Evolutionary conservation across 2,797 vertebrate species (phyloP), one percentile per base, ranked within the genome.

Genomic region (Dromococcyx pavoninus): DNA sequence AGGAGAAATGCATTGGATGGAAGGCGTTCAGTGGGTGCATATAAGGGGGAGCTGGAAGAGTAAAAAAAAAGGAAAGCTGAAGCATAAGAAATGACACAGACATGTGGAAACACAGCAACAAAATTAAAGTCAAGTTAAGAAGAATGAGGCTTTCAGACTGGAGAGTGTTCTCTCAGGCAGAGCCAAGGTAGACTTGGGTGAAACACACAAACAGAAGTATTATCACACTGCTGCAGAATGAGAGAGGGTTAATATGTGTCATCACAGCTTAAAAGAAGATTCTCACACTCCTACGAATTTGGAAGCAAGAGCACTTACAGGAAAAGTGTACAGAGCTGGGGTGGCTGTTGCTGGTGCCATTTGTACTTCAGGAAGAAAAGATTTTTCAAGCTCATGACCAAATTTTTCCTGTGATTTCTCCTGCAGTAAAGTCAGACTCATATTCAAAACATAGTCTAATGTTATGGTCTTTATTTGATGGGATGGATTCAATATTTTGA

Each of bases 401-500:
- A 37, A 79, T 74, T 67, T 77, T 35, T 93, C 73, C 91, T 94
- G 65, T 43, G 17, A 71, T 67, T 88, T 91, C 39, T 84, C 88
- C 88, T 89, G 67, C 82, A 87, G 54, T 61, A 24, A 80, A 96
- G 56, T 91, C 82, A 91, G 93, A 88, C 50, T 94, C 71, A 12
- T 39, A 50, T 32, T 96, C 77, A 96, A 95, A 95, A 64, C 57
- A 92, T 37, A 67, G 39, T 28, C 17, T 58, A 92, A 96, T 88
- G 58, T 88, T 94, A 92, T 71, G 58, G 91, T 88, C 93, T 91
- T 81, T 90, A 64, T 60, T 92, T 66, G 61, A 96, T 81, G 65
- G 41, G 46, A 70, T 95, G 67, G 44, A 94, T 81, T 95, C 81
- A 95, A 91, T 94, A 94, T 95, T 96, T 96, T 95, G 48, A 94